A percentile compares a stretch with the other conserved stretches of the same genome.
Evolutionary conservation across 2,888 invertebrate species (phyloP).

Genomic region (Coelinius sp.): DNA sequence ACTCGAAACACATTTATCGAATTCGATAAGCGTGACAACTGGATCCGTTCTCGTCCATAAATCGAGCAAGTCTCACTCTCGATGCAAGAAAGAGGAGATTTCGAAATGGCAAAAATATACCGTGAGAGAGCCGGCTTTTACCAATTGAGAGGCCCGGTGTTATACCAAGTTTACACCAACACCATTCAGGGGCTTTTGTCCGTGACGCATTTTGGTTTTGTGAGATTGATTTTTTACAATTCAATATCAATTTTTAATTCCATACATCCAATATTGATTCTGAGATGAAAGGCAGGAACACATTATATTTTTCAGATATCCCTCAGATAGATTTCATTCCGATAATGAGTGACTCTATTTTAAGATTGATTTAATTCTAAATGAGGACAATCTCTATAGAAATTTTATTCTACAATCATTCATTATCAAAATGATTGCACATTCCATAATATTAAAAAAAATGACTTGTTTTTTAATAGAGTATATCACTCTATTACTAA

Average conservation of each 20-base stretch:
- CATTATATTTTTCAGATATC: constrained; percentile 42
- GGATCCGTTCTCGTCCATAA: constrained; percentile 39
- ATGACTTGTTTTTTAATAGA: neutral
- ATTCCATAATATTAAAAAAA: neutral
- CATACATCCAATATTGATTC: too few relatives aligned
- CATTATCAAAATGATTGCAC: neutral
- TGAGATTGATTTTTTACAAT: constrained; percentile 56
- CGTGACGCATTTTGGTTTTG: constrained; percentile 47
- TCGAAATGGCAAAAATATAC: constrained; percentile 40
- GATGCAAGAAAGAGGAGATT: constrained; percentile 27
- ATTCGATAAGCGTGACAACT: constrained; percentile 40
- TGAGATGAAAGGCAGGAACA: too few relatives aligned
- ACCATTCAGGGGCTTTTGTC: constrained; percentile 37
- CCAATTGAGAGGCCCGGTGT: neutral
- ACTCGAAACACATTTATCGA: constrained; percentile 30
- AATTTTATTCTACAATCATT: too few relatives aligned
- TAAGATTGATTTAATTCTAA: neutral
- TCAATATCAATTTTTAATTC: constrained; percentile 49
- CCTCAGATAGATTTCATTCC: constrained; percentile 29
- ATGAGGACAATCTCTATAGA: too few relatives aligned
- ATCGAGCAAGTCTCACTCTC: constrained; percentile 29
- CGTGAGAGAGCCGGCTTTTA: constrained; percentile 35
- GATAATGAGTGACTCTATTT: too few relatives aligned
- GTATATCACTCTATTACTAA: neutral
- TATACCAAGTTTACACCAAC: constrained; percentile 16